Evolutionary conservation across 2,888 invertebrate genomes (phyloP).

Genomic region (Cacoxenus indagator): DNA sequence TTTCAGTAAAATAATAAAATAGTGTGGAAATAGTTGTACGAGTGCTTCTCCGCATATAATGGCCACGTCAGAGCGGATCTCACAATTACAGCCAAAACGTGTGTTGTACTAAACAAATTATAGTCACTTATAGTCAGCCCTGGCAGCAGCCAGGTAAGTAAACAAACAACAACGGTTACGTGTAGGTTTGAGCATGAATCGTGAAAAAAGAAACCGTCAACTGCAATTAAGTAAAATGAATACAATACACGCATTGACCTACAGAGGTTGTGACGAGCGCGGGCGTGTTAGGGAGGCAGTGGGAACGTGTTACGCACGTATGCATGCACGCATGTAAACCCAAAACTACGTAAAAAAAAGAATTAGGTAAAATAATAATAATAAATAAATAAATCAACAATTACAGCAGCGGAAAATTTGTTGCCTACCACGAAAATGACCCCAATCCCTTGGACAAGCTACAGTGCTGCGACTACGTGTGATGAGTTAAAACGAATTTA

Average conservation of each 20-base stretch:
- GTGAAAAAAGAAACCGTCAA: neutral
- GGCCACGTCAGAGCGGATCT: neutral
- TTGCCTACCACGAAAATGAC: neutral
- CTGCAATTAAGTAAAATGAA: conserved; percentile 11
- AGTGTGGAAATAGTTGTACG: neutral
- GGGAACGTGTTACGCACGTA: neutral
- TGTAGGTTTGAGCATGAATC: conserved; percentile 11
- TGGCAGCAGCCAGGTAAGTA: neutral
- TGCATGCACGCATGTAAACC: too few relatives aligned
- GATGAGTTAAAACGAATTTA: neutral
- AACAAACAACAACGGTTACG: neutral
- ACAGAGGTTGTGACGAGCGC: neutral
- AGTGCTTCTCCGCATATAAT: neutral
- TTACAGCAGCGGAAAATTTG: conserved; percentile 1
- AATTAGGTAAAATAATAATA: neutral
- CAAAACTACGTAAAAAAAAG: neutral
- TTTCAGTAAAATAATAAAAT: neutral
- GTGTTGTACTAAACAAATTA: conserved; percentile 9
- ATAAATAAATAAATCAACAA: conserved; percentile 3
- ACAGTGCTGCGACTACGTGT: neutral
- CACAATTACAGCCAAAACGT: neutral
- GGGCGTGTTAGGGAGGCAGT: neutral
- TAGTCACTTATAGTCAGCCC: neutral
- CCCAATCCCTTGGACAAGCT: neutral
- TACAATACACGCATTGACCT: conserved; percentile 7